Conservation (phyloP, 2,113 vertebrate species). For the Anoura caudifer region DNA sequence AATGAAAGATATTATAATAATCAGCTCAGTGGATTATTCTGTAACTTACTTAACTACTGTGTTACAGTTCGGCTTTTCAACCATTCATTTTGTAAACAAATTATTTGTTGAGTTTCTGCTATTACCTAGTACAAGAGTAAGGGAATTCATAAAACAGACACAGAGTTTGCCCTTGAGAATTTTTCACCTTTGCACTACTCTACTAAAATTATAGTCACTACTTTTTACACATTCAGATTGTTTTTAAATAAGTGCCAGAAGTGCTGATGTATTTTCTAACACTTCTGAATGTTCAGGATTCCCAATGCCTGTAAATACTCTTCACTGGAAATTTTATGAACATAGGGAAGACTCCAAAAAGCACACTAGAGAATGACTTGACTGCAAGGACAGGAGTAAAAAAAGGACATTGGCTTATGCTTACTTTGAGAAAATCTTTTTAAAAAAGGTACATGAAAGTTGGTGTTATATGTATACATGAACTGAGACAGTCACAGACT, state of each 20-base stretch:
- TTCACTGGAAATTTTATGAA: background rate
- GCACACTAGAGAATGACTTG: background rate
- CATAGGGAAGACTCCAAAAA: background rate
- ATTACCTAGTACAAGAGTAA: background rate
- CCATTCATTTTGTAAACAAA: background rate
- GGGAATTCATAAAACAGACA: background rate
- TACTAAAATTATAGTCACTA: background rate
- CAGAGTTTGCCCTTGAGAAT: background rate
- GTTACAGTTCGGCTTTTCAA: background rate
- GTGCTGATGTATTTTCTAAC: background rate
- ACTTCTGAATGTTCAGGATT: background rate
- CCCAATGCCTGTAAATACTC: background rate
- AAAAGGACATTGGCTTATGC: background rate
- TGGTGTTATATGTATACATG: background rate
- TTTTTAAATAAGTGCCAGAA: slow-evolving; percentile 1
- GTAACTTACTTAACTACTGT: background rate
- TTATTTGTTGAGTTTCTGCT: background rate
- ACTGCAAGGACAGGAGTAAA: background rate
- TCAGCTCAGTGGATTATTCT: background rate
- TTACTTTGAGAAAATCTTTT: background rate
- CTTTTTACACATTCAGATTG: background rate
- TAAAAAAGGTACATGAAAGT: background rate
- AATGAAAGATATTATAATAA: background rate
- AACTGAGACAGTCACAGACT: background rate
- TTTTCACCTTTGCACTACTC: background rate